Percentiles rank a stretch among this genome's conserved stretches.
Evolutionary conservation across 2,113 vertebrate genomes (phyloP).

Genomic region (Manacus vitellinus): DNA sequence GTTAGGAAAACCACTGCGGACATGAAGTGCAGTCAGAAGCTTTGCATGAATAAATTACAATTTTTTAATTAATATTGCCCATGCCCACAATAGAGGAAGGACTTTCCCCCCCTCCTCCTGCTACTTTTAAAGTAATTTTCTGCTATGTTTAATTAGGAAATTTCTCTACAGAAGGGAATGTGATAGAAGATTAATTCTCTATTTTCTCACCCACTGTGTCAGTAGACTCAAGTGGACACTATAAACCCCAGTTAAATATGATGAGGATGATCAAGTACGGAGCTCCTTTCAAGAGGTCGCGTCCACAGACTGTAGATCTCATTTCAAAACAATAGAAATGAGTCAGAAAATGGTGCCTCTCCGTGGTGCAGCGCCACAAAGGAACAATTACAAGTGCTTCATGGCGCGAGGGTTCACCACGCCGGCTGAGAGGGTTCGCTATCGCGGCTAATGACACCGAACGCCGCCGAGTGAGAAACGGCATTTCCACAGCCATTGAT

Average conservation of each 20-base stretch:
- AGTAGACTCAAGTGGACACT: conserved; percentile 65
- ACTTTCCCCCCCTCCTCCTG: neutral
- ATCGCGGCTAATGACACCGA: neutral
- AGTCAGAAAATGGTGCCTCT: neutral
- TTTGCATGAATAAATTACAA: conserved; percentile 28
- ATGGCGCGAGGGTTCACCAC: neutral
- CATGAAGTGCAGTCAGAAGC: neutral
- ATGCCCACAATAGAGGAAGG: neutral
- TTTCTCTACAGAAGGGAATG: conserved; percentile 60
- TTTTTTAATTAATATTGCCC: conserved; percentile 48
- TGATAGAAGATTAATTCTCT: conserved; percentile 61
- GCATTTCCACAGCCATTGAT: neutral
- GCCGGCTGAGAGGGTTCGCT: neutral
- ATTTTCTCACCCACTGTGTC: conserved; percentile 51
- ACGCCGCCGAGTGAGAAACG: neutral
- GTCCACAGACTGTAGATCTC: conserved; percentile 25
- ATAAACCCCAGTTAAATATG: conserved; percentile 69
- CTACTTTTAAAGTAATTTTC: conserved; percentile 50
- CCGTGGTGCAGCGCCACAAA: neutral
- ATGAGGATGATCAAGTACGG: conserved; percentile 32
- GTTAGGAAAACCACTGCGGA: neutral
- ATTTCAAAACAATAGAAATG: neutral
- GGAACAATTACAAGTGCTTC: conserved; percentile 14
- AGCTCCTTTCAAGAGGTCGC: conserved; percentile 38
- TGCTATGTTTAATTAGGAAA: conserved; percentile 67